Conservation (phyloP, 2,888 invertebrate species). For the Lepas anatifera region DNA sequence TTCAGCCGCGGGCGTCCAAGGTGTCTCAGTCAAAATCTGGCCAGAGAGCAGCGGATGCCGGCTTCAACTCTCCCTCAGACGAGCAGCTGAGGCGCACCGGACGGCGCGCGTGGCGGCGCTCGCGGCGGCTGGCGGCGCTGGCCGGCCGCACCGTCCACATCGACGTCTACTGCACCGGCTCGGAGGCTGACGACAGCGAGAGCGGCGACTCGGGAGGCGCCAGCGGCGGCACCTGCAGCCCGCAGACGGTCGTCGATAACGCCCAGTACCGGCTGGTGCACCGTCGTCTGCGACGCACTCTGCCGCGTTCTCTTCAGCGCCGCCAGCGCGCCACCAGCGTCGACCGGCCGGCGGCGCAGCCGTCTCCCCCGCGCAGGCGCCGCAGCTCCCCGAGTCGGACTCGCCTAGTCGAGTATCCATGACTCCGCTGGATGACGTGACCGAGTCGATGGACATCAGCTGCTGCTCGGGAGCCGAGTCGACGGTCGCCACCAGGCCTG, state of each 20-base stretch:
- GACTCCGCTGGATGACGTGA: not conserved
- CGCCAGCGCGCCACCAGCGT: not conserved
- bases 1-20: not conserved
- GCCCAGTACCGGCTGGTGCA: not conserved
- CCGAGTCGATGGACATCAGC: not conserved
- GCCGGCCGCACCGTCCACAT: conserved; percentile 23
- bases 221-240: conserved; percentile 13
- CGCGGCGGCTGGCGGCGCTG: too few relatives aligned
- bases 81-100: not conserved
- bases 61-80: too few relatives aligned
- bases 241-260: not conserved
- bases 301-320: not conserved
- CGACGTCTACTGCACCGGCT: conserved; percentile 24
- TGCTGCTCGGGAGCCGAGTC: conserved; percentile 2
- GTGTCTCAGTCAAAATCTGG: not conserved
- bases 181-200: conserved; percentile 13
- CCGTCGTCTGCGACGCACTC: not conserved
- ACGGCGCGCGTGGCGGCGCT: not conserved
- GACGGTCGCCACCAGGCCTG: not conserved
- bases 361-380: too few relatives aligned
- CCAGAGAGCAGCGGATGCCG: not conserved
- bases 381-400: too few relatives aligned
- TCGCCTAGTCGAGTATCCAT: too few relatives aligned
- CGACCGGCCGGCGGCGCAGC: not conserved
- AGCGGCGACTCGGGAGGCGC: not conserved